phyloP scores from a whole-genome alignment of 2,888 invertebrate species.

The Barypeithes pellucidus region DNA sequence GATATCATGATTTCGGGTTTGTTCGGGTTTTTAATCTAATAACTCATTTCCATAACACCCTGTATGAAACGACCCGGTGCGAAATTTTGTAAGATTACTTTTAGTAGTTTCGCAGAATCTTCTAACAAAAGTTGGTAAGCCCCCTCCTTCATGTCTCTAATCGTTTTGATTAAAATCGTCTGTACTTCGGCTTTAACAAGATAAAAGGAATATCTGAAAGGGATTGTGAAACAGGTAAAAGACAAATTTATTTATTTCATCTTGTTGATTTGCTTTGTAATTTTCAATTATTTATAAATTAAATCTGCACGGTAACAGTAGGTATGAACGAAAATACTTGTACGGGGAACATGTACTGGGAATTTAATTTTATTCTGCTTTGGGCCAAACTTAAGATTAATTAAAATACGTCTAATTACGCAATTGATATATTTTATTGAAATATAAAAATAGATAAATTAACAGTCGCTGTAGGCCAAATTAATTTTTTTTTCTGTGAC shows the following conservation, averaged over 20 bases:
- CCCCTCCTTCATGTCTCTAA: not conserved
- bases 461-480: too few species aligned
- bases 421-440: too few species aligned
- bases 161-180: constrained; percentile 4
- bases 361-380: not conserved
- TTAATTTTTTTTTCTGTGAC: too few species aligned
- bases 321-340: not conserved
- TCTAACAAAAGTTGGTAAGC: not conserved
- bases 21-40: too few species aligned
- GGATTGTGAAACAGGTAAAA: not conserved
- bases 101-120: not conserved
- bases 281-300: not conserved
- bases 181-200: not conserved
- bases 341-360: not conserved
- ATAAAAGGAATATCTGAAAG: not conserved
- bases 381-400: not conserved
- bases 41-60: too few species aligned
- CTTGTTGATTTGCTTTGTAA: constrained; percentile 2
- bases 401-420: too few species aligned
- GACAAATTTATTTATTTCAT: constrained; percentile 9
- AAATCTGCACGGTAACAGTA: not conserved
- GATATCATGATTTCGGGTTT: too few species aligned
- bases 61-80: not conserved
- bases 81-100: not conserved
- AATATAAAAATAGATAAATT: too few species aligned